A percentile compares a stretch with the other conserved stretches of the same genome.
These are phyloP conservation scores for Vesta saturnalis DNA, from an alignment of 2,888 invertebrate genomes.

Conservation along the genomic window DNA sequence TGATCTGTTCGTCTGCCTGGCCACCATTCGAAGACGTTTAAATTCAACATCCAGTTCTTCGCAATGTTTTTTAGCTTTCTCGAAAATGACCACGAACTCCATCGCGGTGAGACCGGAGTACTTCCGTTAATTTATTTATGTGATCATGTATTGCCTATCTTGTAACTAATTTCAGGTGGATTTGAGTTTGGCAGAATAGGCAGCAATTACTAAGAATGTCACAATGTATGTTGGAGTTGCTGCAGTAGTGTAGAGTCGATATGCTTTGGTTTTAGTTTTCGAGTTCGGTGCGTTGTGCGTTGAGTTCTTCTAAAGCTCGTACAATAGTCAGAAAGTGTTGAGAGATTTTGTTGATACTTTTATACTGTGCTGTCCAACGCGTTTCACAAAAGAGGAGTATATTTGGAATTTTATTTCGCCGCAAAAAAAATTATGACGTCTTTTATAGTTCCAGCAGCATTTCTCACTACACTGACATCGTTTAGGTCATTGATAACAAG, in stretches of 20 bases:
- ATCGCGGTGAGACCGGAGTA: not conserved
- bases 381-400: not conserved
- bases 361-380: not conserved
- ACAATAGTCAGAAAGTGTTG: not conserved
- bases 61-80: too few relatives aligned
- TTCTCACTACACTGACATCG: not conserved
- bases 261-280: not conserved
- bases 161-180: not conserved
- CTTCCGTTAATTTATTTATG: too few relatives aligned
- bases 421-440: too few relatives aligned
- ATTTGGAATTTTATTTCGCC: not conserved
- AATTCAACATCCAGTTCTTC: too few relatives aligned
- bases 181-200: not conserved
- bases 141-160: too few relatives aligned
- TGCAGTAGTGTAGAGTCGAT: not conserved
- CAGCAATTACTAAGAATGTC: not conserved
- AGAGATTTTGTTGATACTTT: too few relatives aligned
- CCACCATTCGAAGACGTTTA: too few relatives aligned
- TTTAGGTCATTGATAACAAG: conserved; percentile 7
- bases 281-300: not conserved
- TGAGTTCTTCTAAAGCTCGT: too few relatives aligned
- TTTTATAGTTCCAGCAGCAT: not conserved
- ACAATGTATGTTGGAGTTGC: not conserved
- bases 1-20: too few relatives aligned
- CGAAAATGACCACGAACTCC: too few relatives aligned